Evolutionary conservation across 2,113 vertebrate species (phyloP).

Genomic region (Piaya cayana): DNA sequence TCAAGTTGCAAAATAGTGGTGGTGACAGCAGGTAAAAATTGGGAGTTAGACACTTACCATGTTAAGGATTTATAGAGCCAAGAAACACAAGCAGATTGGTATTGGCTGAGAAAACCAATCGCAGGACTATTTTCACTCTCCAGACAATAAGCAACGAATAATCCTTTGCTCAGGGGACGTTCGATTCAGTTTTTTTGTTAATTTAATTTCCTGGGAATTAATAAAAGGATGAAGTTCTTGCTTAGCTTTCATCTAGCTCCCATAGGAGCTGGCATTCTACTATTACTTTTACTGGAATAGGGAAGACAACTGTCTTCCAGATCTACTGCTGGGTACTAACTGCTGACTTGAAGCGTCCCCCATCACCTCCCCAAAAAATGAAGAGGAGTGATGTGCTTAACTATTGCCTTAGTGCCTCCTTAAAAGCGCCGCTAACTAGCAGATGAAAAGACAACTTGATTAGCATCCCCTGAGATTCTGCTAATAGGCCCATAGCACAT

Average conservation of each 20-base stretch:
- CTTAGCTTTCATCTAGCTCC: neutral
- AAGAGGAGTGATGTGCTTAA: neutral
- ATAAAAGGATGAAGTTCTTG: neutral
- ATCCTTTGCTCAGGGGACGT: neutral
- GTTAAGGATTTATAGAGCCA: neutral
- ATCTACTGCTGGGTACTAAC: neutral
- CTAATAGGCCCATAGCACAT: neutral
- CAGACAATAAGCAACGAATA: neutral
- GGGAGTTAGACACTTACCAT: neutral
- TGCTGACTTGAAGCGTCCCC: neutral
- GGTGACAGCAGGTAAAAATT: neutral
- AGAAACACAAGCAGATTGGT: neutral
- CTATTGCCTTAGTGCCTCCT: neutral
- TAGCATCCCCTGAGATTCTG: neutral
- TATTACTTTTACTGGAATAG: neutral
- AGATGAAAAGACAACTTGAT: constrained; percentile 13
- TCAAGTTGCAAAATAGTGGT: neutral
- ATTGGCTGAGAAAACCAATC: neutral
- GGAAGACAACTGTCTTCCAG: neutral
- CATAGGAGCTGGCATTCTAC: neutral
- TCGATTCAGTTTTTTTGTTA: neutral
- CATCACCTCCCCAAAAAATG: neutral
- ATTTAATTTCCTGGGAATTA: neutral
- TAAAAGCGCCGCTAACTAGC: neutral
- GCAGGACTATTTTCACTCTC: neutral